A percentile compares a stretch with the other conserved stretches of the same genome.
Conservation (phyloP, 2,797 vertebrate genomes). For the Cynodonichthys magdalenae region DNA sequence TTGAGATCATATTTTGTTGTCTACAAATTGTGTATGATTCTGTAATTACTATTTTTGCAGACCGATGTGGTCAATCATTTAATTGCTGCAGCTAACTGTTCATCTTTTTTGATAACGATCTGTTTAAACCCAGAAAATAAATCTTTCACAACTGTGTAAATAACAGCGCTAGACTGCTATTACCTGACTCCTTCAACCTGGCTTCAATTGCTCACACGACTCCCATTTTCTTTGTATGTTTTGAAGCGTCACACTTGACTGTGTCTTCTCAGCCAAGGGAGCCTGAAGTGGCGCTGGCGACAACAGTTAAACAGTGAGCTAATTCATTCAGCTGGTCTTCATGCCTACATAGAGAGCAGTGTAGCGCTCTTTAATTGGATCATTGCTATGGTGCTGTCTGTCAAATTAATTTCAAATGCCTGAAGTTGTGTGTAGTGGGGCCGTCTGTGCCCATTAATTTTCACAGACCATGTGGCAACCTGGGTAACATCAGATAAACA, state of each 20-base stretch:
- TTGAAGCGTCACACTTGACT: conserved; percentile 2
- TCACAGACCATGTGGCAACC: not conserved
- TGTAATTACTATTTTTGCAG: no score
- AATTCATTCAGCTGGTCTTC: conserved; percentile 7
- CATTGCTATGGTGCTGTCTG: not conserved
- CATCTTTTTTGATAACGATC: not conserved
- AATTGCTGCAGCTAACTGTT: not conserved
- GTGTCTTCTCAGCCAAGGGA: conserved; percentile 8
- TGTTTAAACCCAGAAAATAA: conserved; percentile 6
- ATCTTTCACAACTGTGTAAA: conserved; percentile 2
- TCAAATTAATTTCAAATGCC: not conserved
- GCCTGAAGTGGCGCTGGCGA: conserved; percentile 1
- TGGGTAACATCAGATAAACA: not conserved
- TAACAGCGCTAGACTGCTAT: conserved; percentile 12
- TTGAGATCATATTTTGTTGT: not conserved
- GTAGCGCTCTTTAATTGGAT: conserved; percentile 7
- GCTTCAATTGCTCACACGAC: not conserved
- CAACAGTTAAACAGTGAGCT: not conserved
- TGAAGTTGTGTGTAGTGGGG: not conserved
- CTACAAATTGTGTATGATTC: not conserved
- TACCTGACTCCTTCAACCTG: conserved; percentile 2
- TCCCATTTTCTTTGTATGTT: not conserved
- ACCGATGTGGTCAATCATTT: not conserved
- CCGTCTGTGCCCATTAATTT: not conserved
- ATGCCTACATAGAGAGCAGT: not conserved